phyloP scores from a whole-genome alignment of 30 jellyfish, hydroid and myxozoan genomes.

The Haliclystus octoradiatus region DNA sequence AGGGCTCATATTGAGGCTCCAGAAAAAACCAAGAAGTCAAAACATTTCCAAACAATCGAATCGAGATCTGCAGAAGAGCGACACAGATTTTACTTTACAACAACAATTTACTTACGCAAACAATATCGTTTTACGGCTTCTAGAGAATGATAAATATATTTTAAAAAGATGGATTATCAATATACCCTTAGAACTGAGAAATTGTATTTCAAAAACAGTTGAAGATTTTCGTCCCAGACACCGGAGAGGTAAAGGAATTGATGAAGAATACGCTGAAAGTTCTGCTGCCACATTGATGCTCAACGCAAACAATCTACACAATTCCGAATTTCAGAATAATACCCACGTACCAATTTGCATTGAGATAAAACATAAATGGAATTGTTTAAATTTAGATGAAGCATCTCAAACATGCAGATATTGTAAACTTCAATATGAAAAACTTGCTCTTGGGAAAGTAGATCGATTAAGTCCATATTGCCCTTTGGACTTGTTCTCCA shows the following conservation, averaged over 20 bases:
- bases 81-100: not conserved
- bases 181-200: not conserved
- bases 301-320: not conserved
- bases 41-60: not conserved
- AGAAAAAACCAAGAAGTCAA: conserved; percentile 6
- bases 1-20: conserved; percentile 25
- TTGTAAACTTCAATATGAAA: conserved; percentile 60
- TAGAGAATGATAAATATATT: conserved; percentile 11
- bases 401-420: conserved; percentile 30
- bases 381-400: conserved; percentile 28
- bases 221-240: not conserved
- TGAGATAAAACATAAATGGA: conserved; percentile 92
- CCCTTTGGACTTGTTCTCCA: conserved; percentile 69
- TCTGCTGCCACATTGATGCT: not conserved
- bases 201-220: not conserved
- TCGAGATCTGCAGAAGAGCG: not conserved
- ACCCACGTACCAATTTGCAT: conserved; percentile 20
- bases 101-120: not conserved
- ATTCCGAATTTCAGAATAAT: too few species aligned
- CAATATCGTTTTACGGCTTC: conserved; percentile 8
- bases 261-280: not conserved
- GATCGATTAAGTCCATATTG: conserved; percentile 31
- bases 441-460: conserved; percentile 21
- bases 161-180: not conserved
- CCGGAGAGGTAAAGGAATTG: not conserved